Percentiles rank a stretch among this genome's conserved stretches.
These are phyloP conservation scores for Brachionus manjavacas DNA, from an alignment of 1,140 invertebrate species.

Conservation along the genomic window DNA sequence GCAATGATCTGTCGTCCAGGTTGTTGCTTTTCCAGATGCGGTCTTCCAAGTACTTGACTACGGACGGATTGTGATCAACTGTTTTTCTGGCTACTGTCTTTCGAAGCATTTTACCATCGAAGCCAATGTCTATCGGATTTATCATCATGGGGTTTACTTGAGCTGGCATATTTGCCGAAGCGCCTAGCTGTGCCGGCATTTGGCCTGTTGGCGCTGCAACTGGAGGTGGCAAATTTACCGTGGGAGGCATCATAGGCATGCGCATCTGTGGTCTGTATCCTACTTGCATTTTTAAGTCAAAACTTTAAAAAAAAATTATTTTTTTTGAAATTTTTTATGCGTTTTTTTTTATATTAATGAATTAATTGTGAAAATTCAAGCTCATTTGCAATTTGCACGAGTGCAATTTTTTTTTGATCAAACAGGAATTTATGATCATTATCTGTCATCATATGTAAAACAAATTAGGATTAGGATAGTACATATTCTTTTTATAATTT, in stretches of 20 bases:
- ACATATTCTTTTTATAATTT: neutral
- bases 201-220: neutral
- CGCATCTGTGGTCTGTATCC: slow-evolving; percentile 21
- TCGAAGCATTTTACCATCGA: slow-evolving; percentile 86
- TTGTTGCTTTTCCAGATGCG: neutral
- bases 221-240: neutral
- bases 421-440: neutral
- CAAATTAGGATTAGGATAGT: too few relatives aligned
- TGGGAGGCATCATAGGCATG: neutral
- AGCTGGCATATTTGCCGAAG: neutral
- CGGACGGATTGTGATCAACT: slow-evolving; percentile 94
- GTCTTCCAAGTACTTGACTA: slow-evolving; percentile 73
- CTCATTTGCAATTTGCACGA: neutral
- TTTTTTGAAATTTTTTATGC: slow-evolving; percentile 11
- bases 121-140: slow-evolving; percentile 61
- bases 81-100: slow-evolving; percentile 96
- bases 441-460: neutral
- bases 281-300: slow-evolving; percentile 24
- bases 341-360: neutral
- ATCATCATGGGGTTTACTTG: slow-evolving; percentile 17
- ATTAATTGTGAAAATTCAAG: neutral
- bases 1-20: neutral
- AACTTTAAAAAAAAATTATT: neutral
- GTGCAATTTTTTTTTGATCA: neutral
- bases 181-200: neutral